Evolutionary conservation across 1,140 invertebrate genomes (phyloP), one percentile per base, ranked within the genome.

Genomic region (Drosophila sulfurigaster): DNA sequence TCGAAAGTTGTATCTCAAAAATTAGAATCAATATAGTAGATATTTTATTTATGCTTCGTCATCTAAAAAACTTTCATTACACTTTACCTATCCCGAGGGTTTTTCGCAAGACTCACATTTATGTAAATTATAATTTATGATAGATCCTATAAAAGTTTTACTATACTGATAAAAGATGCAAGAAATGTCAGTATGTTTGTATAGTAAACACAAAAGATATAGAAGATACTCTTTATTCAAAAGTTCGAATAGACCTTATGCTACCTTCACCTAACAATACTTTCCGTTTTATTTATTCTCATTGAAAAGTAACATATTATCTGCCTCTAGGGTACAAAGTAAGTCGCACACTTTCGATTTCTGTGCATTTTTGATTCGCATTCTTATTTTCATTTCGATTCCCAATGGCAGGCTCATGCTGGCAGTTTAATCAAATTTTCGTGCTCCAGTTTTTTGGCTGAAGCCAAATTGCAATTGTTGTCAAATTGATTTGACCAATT

Each of bases 401-500:
- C 45, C 48, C 48, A 49, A 25, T 25, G 8, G 48, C 41, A 6
- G n/a, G 41, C 41, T n/a, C 45, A 13, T 32, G 13, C 38, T n/a
- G 63, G n/a, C 41, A 41, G 10, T 41, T 89, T 88, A 88, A 88
- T 88, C 81, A 88, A 88, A 89, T 54, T 89, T 88, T 66, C 48
- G 67, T 81, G 83, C 65, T 75, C 70, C 71, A 80, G 66, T 88
- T 87, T 20, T 88, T 87, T 20, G 10, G 32, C 62, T 63, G 4
- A 32, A 58, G 41, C 38, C 75, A 78, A 88, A 87, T 82, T 88
- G 83, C 83, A 87, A 87, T 88, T 88, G 83, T 89, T 88, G 81
- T 78, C 85, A 89, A 88, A 88, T 88, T 88, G 85, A 88, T 88
- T 88, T 88, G 81, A 89, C 85, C 85, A 88, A 88, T 88, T 88